These are phyloP conservation scores for Zophobas atratus DNA, from an alignment of 1,140 invertebrate species.

Conservation along the genomic window DNA sequence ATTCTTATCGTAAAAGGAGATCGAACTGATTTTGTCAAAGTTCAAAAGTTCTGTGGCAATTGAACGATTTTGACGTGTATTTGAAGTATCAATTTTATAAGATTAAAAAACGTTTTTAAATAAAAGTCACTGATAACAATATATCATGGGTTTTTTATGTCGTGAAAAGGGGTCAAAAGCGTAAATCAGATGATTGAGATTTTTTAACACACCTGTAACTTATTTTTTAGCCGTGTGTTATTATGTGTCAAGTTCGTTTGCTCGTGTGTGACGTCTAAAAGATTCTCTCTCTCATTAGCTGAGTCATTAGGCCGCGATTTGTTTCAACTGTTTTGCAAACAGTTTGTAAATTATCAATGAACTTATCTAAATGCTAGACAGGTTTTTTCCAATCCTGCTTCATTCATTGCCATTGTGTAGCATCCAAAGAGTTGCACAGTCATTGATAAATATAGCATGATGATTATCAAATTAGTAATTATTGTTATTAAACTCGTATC, in stretches of 20 bases:
- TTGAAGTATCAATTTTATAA: no score
- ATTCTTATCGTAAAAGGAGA: no score
- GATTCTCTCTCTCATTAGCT: not conserved
- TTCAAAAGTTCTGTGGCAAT: no score
- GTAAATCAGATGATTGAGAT: no score
- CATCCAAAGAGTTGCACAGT: constrained; percentile 21
- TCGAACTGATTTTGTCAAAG: no score
- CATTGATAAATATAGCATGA: constrained; percentile 38
- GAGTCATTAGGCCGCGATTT: not conserved
- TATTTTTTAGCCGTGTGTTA: not conserved
- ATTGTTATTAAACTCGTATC: constrained; percentile 24
- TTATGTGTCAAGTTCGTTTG: constrained; percentile 5
- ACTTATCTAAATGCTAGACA: constrained; percentile 39
- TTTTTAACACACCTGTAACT: no score
- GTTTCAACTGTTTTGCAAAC: not conserved
- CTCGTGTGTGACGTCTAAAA: not conserved
- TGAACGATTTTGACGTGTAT: no score
- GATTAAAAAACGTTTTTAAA: no score
- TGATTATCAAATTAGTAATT: constrained; percentile 42
- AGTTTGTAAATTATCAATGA: constrained; percentile 29
- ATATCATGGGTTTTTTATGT: no score
- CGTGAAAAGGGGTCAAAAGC: no score
- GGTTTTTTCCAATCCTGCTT: constrained; percentile 27
- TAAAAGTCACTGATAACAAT: no score
- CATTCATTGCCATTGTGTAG: constrained; percentile 23